phyloP scores from a whole-genome alignment of 2,797 vertebrate genomes.

The Rhyacichthys aspro region DNA sequence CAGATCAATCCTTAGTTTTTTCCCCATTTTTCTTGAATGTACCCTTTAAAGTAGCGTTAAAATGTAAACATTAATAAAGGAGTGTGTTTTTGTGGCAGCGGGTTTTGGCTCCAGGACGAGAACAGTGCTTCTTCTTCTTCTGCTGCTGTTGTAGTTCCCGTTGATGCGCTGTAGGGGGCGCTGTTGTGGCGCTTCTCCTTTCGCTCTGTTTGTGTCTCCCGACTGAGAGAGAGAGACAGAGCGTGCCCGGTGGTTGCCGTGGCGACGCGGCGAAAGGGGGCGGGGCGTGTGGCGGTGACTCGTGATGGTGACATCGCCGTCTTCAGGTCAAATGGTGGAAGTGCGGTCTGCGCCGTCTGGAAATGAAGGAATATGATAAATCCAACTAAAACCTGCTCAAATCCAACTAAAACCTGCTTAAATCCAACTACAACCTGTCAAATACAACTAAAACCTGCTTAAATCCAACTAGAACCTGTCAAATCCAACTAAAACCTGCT shows the following conservation, averaged over 20 bases:
- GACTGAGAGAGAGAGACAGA: no score
- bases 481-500: no score
- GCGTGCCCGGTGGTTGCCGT: no score
- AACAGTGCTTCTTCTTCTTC: constrained; percentile 14
- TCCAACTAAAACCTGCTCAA: no score
- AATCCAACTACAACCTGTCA: no score
- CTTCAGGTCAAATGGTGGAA: constrained; percentile 89
- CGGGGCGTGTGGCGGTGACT: constrained; percentile 48
- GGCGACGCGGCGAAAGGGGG: constrained; percentile 18
- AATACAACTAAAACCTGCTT: no score
- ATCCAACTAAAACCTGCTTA: no score
- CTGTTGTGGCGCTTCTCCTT: no score
- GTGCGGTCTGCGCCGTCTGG: constrained; percentile 95
- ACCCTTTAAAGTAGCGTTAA: constrained; percentile 79
- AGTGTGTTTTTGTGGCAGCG: constrained; percentile 2
- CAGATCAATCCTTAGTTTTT: constrained; percentile 32
- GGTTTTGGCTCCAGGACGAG: constrained; percentile 2
- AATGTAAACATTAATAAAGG: constrained; percentile 83
- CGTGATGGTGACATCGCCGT: constrained; percentile 68
- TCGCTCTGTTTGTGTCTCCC: no score
- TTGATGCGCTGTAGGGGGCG: no score
- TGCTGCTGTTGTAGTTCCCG: no score
- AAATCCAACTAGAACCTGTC: no score
- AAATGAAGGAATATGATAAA: constrained; percentile 4
- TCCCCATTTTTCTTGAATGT: constrained; percentile 11